These are phyloP conservation scores for Amphiprion clarkii DNA, from an alignment of 2,797 vertebrate genomes.

Conservation along the genomic window DNA sequence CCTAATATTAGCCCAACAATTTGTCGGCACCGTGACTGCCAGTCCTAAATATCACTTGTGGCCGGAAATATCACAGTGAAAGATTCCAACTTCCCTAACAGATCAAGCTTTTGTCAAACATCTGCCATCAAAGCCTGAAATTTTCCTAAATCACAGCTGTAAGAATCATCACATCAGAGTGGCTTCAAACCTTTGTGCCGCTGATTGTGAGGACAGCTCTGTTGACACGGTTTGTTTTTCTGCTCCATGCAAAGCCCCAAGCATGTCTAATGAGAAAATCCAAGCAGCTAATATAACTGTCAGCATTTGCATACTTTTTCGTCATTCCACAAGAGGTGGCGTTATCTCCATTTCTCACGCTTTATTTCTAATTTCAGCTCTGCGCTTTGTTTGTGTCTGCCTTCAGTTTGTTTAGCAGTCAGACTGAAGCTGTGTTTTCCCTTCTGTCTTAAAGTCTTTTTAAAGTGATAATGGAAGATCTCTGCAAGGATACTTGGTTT, in stretches of 20 bases:
- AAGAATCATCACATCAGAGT: constrained; percentile 68
- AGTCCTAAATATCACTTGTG: constrained; percentile 31
- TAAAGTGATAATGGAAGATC: constrained; percentile 24
- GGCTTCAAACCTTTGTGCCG: constrained; percentile 55
- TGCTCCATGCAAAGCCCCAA: constrained; percentile 23
- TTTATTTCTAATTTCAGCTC: constrained; percentile 16
- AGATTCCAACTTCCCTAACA: constrained; percentile 58
- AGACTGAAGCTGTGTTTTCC: constrained; percentile 5
- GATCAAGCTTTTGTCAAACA: constrained; percentile 70
- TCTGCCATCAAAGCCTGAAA: constrained; percentile 72
- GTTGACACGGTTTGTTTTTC: constrained; percentile 52
- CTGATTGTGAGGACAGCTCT: constrained; percentile 46
- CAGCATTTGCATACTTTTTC: constrained; percentile 10
- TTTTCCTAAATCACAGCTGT: constrained; percentile 78
- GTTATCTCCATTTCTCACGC: constrained; percentile 27
- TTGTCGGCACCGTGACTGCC: constrained; percentile 16
- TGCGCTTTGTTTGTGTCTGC: constrained; percentile 21
- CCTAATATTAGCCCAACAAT: constrained; percentile 34
- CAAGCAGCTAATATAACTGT: constrained; percentile 33
- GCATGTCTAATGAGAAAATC: constrained; percentile 24
- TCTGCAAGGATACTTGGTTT: constrained; percentile 15
- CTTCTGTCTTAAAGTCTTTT: constrained; percentile 24
- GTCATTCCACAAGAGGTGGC: neutral
- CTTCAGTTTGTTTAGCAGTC: constrained; percentile 22
- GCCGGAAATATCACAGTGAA: constrained; percentile 58